Percentiles rank a stretch among this genome's conserved stretches.
Evolutionary conservation across 2,888 invertebrate genomes (phyloP).

Genomic region (Zaprionus obscuricornis): DNA sequence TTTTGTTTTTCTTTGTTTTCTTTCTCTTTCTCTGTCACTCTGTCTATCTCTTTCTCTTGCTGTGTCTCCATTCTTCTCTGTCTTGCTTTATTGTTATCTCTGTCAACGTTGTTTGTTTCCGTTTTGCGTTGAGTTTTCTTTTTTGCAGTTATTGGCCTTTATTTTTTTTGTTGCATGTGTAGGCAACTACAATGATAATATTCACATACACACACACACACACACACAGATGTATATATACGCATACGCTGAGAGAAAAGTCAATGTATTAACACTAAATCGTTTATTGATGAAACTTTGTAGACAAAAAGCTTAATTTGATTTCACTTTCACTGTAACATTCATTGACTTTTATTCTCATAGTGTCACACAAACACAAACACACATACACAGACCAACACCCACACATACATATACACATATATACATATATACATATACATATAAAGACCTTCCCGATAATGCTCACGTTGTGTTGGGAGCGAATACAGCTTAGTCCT

Average conservation of each 20-base stretch:
- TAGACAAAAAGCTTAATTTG: too few species aligned
- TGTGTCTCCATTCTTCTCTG: conserved; percentile 6
- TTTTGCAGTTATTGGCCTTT: not conserved
- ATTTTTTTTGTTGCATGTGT: conserved; percentile 29
- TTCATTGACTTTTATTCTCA: too few species aligned
- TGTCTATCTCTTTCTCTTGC: conserved; percentile 17
- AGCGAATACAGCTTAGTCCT: conserved; percentile 83
- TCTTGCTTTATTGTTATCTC: too few species aligned
- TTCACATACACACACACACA: conserved; percentile 9
- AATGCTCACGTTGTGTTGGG: conserved; percentile 45
- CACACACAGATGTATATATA: conserved; percentile 1
- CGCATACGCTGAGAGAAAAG: too few species aligned
- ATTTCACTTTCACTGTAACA: too few species aligned
- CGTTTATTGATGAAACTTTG: too few species aligned
- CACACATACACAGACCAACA: conserved; percentile 7
- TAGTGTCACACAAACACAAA: conserved; percentile 4
- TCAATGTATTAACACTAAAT: too few species aligned
- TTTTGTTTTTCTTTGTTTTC: too few species aligned
- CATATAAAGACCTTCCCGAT: conserved; percentile 9
- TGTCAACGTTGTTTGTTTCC: conserved; percentile 5
- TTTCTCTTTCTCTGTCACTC: not conserved
- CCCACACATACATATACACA: conserved; percentile 1
- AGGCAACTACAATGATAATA: too few species aligned
- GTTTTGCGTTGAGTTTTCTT: not conserved
- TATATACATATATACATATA: not conserved